phyloP scores from a whole-genome alignment of 2,113 vertebrate genomes.

The Pandion haliaetus region DNA sequence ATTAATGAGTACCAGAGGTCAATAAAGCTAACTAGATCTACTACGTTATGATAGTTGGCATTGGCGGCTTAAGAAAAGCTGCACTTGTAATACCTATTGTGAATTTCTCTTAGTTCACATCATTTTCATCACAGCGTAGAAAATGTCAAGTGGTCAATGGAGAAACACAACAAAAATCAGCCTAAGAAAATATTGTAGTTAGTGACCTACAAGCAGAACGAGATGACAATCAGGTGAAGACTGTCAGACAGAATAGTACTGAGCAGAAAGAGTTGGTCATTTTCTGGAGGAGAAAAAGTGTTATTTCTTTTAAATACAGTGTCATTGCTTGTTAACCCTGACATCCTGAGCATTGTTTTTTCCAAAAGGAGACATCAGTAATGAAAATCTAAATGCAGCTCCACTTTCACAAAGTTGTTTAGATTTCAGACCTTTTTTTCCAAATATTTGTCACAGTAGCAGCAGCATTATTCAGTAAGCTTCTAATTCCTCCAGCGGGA shows the following conservation, averaged over 20 bases:
- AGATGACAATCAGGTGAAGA: neutral
- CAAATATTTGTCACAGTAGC: neutral
- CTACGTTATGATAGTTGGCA: neutral
- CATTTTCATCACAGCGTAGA: neutral
- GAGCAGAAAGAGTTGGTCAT: neutral
- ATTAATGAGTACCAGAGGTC: neutral
- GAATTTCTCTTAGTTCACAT: neutral
- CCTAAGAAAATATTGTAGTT: neutral
- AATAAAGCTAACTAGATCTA: neutral
- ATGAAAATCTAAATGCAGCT: neutral
- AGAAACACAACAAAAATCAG: neutral
- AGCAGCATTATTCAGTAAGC: neutral
- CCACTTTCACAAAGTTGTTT: neutral
- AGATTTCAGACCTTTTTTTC: neutral
- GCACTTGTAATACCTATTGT: neutral
- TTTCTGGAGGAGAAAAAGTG: neutral
- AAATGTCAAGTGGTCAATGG: neutral
- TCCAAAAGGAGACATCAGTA: neutral
- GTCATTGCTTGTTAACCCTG: neutral
- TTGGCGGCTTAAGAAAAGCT: neutral
- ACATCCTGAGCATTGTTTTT: neutral
- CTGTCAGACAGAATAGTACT: neutral
- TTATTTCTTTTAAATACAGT: neutral
- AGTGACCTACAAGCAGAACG: neutral
- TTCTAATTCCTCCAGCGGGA: neutral